These are phyloP conservation scores for Theretra japonica DNA, from an alignment of 2,888 invertebrate species.

Conservation along the genomic window DNA sequence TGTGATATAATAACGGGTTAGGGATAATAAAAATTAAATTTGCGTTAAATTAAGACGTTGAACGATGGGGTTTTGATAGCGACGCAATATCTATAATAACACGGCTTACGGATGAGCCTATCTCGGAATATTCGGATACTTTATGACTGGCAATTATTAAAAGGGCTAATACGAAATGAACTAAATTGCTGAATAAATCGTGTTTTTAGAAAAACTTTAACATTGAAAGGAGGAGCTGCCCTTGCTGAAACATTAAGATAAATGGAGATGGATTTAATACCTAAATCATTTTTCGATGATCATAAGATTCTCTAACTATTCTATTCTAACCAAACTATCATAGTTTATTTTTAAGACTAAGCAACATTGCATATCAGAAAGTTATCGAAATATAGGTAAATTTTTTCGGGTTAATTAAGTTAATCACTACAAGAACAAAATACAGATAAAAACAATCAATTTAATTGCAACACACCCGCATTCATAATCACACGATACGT, in stretches of 20 bases:
- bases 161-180: not conserved
- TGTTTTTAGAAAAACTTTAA: not conserved
- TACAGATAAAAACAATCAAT: not conserved
- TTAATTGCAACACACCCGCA: not conserved
- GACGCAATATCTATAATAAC: conserved; percentile 19
- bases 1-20: conserved; percentile 60
- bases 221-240: not conserved
- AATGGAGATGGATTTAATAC: no score
- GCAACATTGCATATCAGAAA: no score
- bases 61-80: conserved; percentile 36
- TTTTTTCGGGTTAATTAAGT: no score
- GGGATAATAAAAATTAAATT: conserved; percentile 55
- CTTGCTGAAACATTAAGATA: no score
- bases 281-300: no score
- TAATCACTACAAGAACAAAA: no score
- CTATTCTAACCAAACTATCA: no score
- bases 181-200: not conserved
- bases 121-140: not conserved
- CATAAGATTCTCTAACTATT: no score
- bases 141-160: conserved; percentile 4
- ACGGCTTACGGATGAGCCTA: not conserved
- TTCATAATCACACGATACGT: not conserved
- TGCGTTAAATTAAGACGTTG: conserved; percentile 61
- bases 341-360: no score
- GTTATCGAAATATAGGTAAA: no score